A percentile compares a stretch with the other conserved stretches of the same genome.
Conservation (phyloP, 2,888 invertebrate species). For the Protodeltote pygarga region DNA sequence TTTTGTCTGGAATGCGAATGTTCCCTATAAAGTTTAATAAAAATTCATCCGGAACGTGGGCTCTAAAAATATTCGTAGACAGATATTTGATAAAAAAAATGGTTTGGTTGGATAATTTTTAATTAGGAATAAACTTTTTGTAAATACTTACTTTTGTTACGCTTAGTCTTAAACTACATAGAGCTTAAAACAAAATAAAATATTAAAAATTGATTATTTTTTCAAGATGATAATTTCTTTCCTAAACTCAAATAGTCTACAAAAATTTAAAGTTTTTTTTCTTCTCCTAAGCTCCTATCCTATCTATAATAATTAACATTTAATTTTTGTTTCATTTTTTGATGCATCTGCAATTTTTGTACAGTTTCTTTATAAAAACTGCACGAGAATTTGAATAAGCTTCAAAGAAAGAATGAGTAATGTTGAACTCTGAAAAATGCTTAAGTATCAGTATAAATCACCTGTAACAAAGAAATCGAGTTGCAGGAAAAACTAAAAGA, state of each 20-base stretch:
- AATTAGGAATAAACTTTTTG: conserved; percentile 36
- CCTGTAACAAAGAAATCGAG: conserved; percentile 59
- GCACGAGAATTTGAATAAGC: conserved; percentile 43
- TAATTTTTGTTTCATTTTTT: conserved; percentile 30
- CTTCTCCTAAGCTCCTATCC: no score
- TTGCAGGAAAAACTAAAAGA: conserved; percentile 49
- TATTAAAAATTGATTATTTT: no score
- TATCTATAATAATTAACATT: no score
- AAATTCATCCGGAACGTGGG: conserved; percentile 55
- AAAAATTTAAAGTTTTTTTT: no score
- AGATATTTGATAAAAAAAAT: conserved; percentile 49
- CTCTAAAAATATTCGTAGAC: conserved; percentile 39
- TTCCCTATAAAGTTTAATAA: conserved; percentile 60
- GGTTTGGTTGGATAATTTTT: conserved; percentile 45
- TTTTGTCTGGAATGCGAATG: conserved; percentile 47
- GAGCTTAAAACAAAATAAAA: no score
- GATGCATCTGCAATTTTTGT: conserved; percentile 35
- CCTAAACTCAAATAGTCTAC: no score
- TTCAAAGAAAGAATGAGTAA: conserved; percentile 54
- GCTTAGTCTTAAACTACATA: no score
- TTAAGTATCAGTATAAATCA: conserved; percentile 65
- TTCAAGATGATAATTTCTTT: no score
- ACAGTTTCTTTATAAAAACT: conserved; percentile 39
- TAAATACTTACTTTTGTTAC: conserved; percentile 16
- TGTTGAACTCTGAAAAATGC: conserved; percentile 60